These are phyloP conservation scores for Arnoldichthys spilopterus DNA, from an alignment of 2,797 vertebrate genomes.

Conservation along the genomic window DNA sequence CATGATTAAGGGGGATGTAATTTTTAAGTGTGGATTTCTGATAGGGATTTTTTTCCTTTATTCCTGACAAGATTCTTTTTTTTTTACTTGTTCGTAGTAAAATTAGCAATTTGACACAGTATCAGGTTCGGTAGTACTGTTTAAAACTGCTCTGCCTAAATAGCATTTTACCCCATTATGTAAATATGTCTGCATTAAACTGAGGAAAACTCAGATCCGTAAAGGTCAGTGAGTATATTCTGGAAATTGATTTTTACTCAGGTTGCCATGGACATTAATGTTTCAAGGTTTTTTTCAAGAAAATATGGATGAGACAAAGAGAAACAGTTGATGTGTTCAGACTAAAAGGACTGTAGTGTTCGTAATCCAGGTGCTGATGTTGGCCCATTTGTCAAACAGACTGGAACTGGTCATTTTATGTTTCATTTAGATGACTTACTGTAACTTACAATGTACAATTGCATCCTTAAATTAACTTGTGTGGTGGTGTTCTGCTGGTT, in stretches of 20 bases:
- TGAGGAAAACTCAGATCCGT: background rate
- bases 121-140: background rate
- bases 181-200: conserved; percentile 5
- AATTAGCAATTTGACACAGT: background rate
- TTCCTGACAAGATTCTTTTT: background rate
- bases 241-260: conserved; percentile 11
- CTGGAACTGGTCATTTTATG: background rate
- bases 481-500: background rate
- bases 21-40: background rate
- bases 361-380: background rate
- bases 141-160: too few species aligned
- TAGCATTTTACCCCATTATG: background rate
- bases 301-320: conserved; percentile 23
- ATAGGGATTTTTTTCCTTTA: background rate
- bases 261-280: conserved; percentile 23
- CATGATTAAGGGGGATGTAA: background rate
- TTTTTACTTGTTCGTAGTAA: background rate
- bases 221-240: conserved; percentile 8
- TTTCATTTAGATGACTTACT: background rate
- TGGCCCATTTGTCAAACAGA: background rate
- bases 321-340: conserved; percentile 8
- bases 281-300: conserved; percentile 2
- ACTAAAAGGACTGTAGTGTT: background rate
- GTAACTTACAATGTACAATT: background rate
- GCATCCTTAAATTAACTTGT: background rate